Base-by-base conservation (phyloP, 1,140 invertebrate genomes). In the Dryas iulia region DNA sequence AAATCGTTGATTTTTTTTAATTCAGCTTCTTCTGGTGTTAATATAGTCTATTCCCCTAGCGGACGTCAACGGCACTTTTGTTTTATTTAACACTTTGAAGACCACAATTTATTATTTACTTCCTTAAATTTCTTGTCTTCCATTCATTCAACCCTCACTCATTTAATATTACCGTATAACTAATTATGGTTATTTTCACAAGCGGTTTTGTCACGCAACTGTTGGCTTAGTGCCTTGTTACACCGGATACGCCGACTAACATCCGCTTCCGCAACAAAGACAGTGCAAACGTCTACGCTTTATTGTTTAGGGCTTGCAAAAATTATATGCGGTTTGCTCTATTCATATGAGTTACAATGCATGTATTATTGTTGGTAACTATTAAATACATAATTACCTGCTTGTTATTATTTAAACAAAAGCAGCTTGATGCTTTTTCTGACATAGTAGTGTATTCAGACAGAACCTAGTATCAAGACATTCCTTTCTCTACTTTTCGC, bases 211-310 rank as follows among this genome's bases (percentile, higher is more conserved):
- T 62, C 74, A 77, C 68, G 70, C 69, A 70, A 71, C 65, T 74
- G 78, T 84, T 86, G 84, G 81, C 83, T 76, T 69, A 68, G 75
- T 80, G 79, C 82, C 79, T 76, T 68, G 59, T 60, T 66, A 78
- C 78, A 80, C 76, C 83, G 83, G 82, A 84, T 75, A 74, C 78
- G 79, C 78, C 79, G 74, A 79, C 82, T 85, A 78, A 80, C 78
- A 79, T 85, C 83, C 84, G 82, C 70, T 85, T 85, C 84, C 84
- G 69, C 71, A 78, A 78, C 78, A 77, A 80, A 71, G 82, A 76
- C 81, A 81, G 72, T 73, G 77, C 75, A 76, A 78, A 81, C 77
- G 76, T 77, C 65, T 71, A 72, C 70, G 69, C 57, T 73, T 62
- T 64, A 66, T 73, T 73, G 52, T 52, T 53, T 62, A 52, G 12